Base-by-base conservation (phyloP, 2,888 invertebrate species). In the Drosophila atroscutellata region DNA sequence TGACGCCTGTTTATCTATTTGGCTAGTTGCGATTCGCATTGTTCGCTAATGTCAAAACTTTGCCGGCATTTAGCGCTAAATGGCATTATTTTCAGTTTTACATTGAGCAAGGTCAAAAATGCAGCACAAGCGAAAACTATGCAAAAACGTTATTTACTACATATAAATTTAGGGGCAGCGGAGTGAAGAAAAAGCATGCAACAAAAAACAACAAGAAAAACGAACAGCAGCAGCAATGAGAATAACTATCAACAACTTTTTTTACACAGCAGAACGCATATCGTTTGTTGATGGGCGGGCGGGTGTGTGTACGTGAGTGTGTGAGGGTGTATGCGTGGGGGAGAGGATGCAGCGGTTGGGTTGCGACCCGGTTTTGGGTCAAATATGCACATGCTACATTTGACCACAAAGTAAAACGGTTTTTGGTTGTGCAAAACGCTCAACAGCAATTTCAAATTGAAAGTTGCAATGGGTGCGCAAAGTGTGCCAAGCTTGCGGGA, bases 351-450 rank as follows among this genome's bases (percentile, higher is more conserved):
- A 32, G 36, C 11, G 45, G 24, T 39, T 56, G 36, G 59, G 61
- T 58, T 54, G 58, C 67, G 70, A 54, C 60, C 51, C 52, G 60
- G 59, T 76, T 65, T 69, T 47, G 68, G 83, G 86, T 83, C 84
- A 79, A 78, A 83, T 83, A 86, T 83, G 89, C 87, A 89, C 84
- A 84, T 84, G 84, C 88, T 89, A 86, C 86, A 83, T 88, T 86
- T 89, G 89, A 86, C 86, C 90, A 89, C 90, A 90, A 86, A 90
- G 86, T 89, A 80, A 90, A 86, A 88, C 87, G 81, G 62, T 87
- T 83, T 88, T 71, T 67, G 77, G 80, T 72, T 69, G 79, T 69
- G 86, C 68, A 71, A 78, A 85, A 57, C 83, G 83, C 64, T 80
- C 84, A 75, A 66, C 84, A 78, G 84, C 78, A 81, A 83, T 78